Evolutionary conservation across 1,140 invertebrate genomes (phyloP), one percentile per base, ranked within the genome.

Genomic region (Palaemon carinicauda): DNA sequence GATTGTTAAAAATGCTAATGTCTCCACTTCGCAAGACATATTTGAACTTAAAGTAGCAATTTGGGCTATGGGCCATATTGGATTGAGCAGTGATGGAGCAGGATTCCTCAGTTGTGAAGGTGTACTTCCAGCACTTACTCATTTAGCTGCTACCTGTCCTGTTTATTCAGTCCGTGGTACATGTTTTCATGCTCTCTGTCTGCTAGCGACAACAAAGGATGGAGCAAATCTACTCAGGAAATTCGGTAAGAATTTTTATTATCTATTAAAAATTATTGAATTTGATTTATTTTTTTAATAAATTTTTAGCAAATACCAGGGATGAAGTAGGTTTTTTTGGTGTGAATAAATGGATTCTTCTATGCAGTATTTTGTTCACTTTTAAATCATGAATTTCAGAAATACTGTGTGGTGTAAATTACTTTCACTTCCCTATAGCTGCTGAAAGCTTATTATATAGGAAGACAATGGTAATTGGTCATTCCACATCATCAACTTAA

Each of bases 111-210:
- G 93, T 51, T 92, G 94, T 81, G 91, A 93, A 80, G 93, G 93
- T 79, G 92, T 95, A 24, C 90, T 96, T 33, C 92, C 92, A 60
- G 91, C 93, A 56, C 92, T 96, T 56, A 93, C 95, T 0, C 91
- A 94, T 29, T 92, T 98, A 75, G 96, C 95, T 0, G 94, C 95
- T 90, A 93, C 94, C 73, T 95, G 95, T 91, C 93, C 94, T 14
- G 95, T 98, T 51, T 97, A 97, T 91, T 96, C 96, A 0, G 93
- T 98, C 27, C 93, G 97, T 82, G 97, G 96, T 0, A 98, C 97
- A 1, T 96, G 96, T 2, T 96, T 97, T 91, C 98, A 97, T 91
- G 94, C 95, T 9, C 92, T 99, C 7, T 95, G 96, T 77, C 92
- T 98, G 0, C 93, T 98, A 27, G 95, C 95, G 1, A 96, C 95